phyloP scores from a whole-genome alignment of 2,888 invertebrate genomes.

The Amblyjoppa proteus region DNA sequence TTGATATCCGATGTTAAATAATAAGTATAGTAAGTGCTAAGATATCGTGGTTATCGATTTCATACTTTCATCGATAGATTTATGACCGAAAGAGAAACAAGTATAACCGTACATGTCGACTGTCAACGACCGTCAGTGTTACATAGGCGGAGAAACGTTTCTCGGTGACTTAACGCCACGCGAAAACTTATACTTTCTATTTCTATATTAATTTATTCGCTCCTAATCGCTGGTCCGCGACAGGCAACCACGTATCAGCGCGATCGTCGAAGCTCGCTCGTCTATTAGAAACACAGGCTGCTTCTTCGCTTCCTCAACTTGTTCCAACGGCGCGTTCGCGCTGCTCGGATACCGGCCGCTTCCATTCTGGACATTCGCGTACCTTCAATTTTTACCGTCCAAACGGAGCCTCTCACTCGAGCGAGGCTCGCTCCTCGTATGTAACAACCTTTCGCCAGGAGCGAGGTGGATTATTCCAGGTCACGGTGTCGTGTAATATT shows the following conservation, averaged over 20 bases:
- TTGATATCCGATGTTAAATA: background rate
- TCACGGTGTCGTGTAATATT: conserved; percentile 80
- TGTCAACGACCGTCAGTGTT: conserved; percentile 3
- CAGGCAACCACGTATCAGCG: conserved; percentile 36
- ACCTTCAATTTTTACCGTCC: no score
- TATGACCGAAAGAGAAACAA: background rate
- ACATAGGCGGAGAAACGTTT: conserved; percentile 34
- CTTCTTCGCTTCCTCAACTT: background rate
- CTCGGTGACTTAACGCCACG: conserved; percentile 55
- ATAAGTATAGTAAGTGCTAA: background rate
- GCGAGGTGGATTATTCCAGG: conserved; percentile 74
- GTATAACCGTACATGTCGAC: background rate
- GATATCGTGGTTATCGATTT: background rate
- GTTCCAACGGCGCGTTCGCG: background rate
- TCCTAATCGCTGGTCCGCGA: conserved; percentile 57
- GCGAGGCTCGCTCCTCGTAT: conserved; percentile 28
- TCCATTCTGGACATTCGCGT: conserved; percentile 16
- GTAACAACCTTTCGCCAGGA: conserved; percentile 55
- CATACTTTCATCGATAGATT: background rate
- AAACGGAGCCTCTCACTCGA: background rate
- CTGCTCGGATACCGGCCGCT: background rate
- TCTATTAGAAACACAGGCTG: conserved; percentile 2
- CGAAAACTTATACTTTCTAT: conserved; percentile 63
- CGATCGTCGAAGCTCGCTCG: conserved; percentile 31
- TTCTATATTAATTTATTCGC: conserved; percentile 69